A percentile compares a stretch with the other conserved stretches of the same genome.
Conservation (phyloP, 2,113 vertebrate species). For the Clupea harengus region DNA sequence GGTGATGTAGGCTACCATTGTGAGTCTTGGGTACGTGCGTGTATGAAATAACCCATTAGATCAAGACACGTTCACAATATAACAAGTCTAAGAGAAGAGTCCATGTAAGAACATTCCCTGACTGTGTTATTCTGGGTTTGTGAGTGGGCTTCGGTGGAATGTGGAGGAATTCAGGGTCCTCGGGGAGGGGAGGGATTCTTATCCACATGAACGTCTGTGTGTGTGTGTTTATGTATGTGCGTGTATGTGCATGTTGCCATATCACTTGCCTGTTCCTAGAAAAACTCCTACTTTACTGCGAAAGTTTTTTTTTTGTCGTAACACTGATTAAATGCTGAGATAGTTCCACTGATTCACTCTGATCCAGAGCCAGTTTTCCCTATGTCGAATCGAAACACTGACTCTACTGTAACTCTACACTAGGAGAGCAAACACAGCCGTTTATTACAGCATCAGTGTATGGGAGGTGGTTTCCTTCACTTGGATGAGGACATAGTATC, state of each 20-base stretch:
- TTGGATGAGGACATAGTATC: not conserved
- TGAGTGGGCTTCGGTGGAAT: not conserved
- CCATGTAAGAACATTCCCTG: too few species aligned
- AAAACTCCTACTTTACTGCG: not conserved
- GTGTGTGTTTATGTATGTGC: not conserved
- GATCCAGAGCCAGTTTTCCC: not conserved
- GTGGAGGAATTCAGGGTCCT: not conserved
- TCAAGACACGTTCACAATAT: not conserved
- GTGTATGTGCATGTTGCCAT: not conserved
- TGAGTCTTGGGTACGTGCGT: not conserved
- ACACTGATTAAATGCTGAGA: not conserved
- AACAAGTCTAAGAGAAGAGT: not conserved
- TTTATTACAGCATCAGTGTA: not conserved
- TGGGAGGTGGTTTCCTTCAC: not conserved
- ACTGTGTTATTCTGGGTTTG: not conserved
- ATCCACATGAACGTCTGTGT: not conserved
- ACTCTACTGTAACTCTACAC: not conserved
- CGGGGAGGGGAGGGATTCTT: not conserved
- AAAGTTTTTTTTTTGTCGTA: not conserved
- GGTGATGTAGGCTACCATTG: not conserved
- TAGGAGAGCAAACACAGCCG: not conserved
- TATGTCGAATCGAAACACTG: not conserved
- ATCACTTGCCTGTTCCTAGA: not conserved
- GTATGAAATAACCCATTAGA: not conserved
- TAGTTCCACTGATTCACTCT: not conserved